Conservation (phyloP, 2,113 vertebrate species). For the Gadus macrocephalus region DNA sequence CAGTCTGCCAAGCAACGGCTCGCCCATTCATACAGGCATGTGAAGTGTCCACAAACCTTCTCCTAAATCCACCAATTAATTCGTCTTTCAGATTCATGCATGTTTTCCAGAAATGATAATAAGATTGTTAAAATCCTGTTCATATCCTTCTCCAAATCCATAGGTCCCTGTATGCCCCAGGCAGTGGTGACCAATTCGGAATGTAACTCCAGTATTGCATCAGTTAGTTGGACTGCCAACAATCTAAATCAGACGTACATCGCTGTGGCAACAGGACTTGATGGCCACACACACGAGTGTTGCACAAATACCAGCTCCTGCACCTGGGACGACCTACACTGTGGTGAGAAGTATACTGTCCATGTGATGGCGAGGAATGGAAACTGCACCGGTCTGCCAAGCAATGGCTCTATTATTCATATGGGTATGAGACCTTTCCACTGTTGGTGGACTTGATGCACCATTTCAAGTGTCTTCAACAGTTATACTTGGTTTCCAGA, state of each 20-base stretch:
- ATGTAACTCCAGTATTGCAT: conserved; percentile 27
- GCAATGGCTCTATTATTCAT: conserved; percentile 47
- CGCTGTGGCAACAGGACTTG: no score
- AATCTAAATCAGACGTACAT: no score
- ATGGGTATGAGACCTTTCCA: background rate
- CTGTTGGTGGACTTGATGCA: background rate
- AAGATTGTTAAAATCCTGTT: background rate
- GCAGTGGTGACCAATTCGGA: conserved; percentile 40
- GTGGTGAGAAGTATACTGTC: conserved; percentile 61
- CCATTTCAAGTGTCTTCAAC: background rate
- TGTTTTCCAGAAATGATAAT: background rate
- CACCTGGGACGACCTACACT: conserved; percentile 44
- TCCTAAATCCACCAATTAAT: no score
- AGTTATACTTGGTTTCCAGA: background rate
- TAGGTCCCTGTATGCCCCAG: conserved; percentile 52
- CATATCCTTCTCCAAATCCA: background rate
- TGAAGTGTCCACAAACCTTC: no score
- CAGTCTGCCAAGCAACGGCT: conserved; percentile 40
- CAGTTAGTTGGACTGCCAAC: no score
- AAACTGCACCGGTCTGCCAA: conserved; percentile 53
- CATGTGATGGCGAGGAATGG: conserved; percentile 44
- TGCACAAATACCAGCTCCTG: no score
- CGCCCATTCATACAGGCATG: no score
- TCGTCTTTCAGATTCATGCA: background rate
- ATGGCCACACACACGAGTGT: no score